These are phyloP conservation scores for Xanthorhoe designata DNA, from an alignment of 2,888 invertebrate species.

Conservation along the genomic window DNA sequence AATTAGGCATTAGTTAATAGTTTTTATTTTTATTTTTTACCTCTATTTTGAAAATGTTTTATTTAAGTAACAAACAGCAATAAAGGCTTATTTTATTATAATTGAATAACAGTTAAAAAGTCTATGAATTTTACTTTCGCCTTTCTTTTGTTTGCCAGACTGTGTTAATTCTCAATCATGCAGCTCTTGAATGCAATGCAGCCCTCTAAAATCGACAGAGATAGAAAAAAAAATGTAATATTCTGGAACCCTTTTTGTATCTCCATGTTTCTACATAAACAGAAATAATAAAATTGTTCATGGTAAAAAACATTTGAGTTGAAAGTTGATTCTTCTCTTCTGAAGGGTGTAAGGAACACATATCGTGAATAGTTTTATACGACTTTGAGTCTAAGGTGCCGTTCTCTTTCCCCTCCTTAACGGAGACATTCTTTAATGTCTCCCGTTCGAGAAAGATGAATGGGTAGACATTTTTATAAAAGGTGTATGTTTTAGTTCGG, in stretches of 20 bases:
- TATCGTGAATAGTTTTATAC: slow-evolving; percentile 59
- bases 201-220: not conserved
- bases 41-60: too few relatives aligned
- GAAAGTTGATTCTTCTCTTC: slow-evolving; percentile 50
- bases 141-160: not conserved
- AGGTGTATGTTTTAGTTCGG: slow-evolving; percentile 81
- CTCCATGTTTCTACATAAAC: slow-evolving; percentile 71
- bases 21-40: too few relatives aligned
- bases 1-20: too few relatives aligned
- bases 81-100: too few relatives aligned
- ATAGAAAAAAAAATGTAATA: slow-evolving; percentile 4
- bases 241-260: slow-evolving; percentile 57
- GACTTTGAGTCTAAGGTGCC: slow-evolving; percentile 69
- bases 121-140: too few relatives aligned
- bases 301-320: slow-evolving; percentile 49
- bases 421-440: slow-evolving; percentile 83
- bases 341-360: slow-evolving; percentile 43
- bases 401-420: slow-evolving; percentile 78
- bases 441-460: slow-evolving; percentile 81
- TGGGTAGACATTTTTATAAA: slow-evolving; percentile 82
- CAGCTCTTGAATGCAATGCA: not conserved
- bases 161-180: not conserved
- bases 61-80: too few relatives aligned
- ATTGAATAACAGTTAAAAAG: too few relatives aligned
- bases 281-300: slow-evolving; percentile 56